Percentiles rank a stretch among this genome's conserved stretches.
These are phyloP conservation scores for Sycophila sp. DNA, from an alignment of 1,140 invertebrate genomes.

Conservation along the genomic window DNA sequence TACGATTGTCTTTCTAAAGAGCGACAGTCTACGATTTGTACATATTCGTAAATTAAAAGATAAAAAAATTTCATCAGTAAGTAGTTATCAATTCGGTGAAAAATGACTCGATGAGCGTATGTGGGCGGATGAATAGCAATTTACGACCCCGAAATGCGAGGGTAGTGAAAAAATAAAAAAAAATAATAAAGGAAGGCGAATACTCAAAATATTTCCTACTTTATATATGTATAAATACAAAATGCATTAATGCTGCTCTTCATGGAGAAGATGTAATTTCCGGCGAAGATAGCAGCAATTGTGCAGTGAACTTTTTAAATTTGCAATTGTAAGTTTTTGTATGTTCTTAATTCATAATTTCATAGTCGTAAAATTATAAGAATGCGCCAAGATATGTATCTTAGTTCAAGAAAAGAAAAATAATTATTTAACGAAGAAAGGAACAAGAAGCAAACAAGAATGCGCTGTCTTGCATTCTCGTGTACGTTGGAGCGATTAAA, in stretches of 20 bases:
- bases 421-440: slow-evolving; percentile 42
- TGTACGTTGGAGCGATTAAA: slow-evolving; percentile 32
- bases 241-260: slow-evolving; percentile 51
- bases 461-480: slow-evolving; percentile 20
- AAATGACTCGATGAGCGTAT: slow-evolving; percentile 20
- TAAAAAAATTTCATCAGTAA: slow-evolving; percentile 20
- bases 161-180: slow-evolving; percentile 11
- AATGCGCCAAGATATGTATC: slow-evolving; percentile 33
- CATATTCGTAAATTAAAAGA: slow-evolving; percentile 42
- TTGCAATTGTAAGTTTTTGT: slow-evolving; percentile 62
- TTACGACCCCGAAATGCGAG: slow-evolving; percentile 33
- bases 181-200: slow-evolving; percentile 50
- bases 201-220: slow-evolving; percentile 64
- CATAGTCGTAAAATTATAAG: slow-evolving; percentile 44
- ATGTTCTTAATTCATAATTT: slow-evolving; percentile 62
- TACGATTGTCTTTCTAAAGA: slow-evolving; percentile 47
- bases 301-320: slow-evolving; percentile 40
- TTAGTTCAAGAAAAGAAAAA: slow-evolving; percentile 34
- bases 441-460: slow-evolving; percentile 20
- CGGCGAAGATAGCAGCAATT: slow-evolving; percentile 26
- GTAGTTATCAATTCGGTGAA: slow-evolving; percentile 42
- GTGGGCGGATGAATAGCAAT: slow-evolving; percentile 10
- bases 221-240: slow-evolving; percentile 54
- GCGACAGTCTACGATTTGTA: slow-evolving; percentile 59
- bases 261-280: slow-evolving; percentile 47